Conservation (phyloP, 2,113 vertebrate species). For the Emydocephalus ijimae region DNA sequence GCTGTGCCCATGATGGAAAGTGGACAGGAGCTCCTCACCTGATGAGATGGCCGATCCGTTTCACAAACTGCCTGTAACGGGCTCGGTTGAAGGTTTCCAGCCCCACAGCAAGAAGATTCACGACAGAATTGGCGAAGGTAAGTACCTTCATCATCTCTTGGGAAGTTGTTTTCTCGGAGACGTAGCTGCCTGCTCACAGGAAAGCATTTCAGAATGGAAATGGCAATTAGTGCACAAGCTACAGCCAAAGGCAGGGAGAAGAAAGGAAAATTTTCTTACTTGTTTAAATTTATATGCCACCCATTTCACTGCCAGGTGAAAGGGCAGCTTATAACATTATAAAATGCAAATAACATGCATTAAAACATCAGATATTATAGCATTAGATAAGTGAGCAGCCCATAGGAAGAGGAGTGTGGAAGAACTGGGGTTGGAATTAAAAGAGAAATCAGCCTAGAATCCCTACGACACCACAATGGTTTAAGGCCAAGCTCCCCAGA, state of each 20-base stretch:
- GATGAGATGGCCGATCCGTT: conserved; percentile 92
- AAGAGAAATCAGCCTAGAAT: neutral
- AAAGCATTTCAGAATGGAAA: neutral
- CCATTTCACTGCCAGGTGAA: neutral
- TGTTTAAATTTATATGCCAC: neutral
- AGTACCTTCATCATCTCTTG: conserved; percentile 98
- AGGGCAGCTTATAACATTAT: neutral
- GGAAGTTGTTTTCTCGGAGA: conserved; percentile 84
- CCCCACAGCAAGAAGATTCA: conserved; percentile 86
- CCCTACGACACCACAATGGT: neutral
- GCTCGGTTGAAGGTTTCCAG: conserved; percentile 93
- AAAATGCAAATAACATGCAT: neutral
- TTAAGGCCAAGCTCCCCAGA: neutral
- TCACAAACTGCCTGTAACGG: conserved; percentile 92
- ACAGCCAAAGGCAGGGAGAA: neutral
- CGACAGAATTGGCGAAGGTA: conserved; percentile 88
- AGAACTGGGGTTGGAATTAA: neutral
- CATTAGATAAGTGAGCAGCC: neutral
- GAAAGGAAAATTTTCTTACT: neutral
- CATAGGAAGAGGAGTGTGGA: neutral
- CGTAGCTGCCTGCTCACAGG: conserved; percentile 76
- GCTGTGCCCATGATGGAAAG: neutral
- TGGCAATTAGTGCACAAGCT: neutral
- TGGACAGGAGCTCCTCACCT: conserved; percentile 67
- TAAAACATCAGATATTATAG: neutral